Conservation (phyloP, 2,888 invertebrate genomes). For the Cataglyphis rosenhaueri region DNA sequence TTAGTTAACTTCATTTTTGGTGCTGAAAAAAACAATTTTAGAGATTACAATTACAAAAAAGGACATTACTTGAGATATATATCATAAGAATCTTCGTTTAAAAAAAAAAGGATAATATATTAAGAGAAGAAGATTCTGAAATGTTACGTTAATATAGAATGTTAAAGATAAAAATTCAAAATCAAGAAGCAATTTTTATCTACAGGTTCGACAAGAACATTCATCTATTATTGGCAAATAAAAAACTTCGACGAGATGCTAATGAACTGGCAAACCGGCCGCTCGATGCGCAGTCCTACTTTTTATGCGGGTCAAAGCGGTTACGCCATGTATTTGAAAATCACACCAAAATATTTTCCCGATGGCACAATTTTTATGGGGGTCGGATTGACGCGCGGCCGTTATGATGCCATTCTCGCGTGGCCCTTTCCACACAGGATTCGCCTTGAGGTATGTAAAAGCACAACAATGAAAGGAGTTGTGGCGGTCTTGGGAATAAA, state of each 20-base stretch:
- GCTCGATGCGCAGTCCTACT: constrained; percentile 82
- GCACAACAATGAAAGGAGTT: background rate
- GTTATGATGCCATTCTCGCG: constrained; percentile 79
- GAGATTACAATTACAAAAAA: background rate
- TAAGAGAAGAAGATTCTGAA: background rate
- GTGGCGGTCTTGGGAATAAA: background rate
- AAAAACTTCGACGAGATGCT: constrained; percentile 82
- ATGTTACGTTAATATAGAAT: background rate
- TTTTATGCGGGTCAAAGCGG: constrained; percentile 83
- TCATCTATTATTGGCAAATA: constrained; percentile 84
- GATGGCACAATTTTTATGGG: constrained; percentile 81
- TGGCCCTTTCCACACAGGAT: constrained; percentile 85
- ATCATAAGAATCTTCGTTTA: background rate
- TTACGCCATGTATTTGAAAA: constrained; percentile 84
- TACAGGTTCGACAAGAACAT: constrained; percentile 71
- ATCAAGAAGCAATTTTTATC: background rate
- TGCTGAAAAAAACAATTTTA: background rate
- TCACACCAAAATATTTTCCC: constrained; percentile 83
- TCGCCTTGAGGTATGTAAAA: constrained; percentile 78
- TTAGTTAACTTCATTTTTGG: background rate
- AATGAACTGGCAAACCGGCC: constrained; percentile 81
- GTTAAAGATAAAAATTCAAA: background rate
- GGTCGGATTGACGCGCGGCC: constrained; percentile 84
- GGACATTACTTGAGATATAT: background rate
- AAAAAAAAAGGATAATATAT: background rate